Evolutionary conservation across 2,113 vertebrate genomes (phyloP).

Genomic region (Elaphurus davidianus): DNA sequence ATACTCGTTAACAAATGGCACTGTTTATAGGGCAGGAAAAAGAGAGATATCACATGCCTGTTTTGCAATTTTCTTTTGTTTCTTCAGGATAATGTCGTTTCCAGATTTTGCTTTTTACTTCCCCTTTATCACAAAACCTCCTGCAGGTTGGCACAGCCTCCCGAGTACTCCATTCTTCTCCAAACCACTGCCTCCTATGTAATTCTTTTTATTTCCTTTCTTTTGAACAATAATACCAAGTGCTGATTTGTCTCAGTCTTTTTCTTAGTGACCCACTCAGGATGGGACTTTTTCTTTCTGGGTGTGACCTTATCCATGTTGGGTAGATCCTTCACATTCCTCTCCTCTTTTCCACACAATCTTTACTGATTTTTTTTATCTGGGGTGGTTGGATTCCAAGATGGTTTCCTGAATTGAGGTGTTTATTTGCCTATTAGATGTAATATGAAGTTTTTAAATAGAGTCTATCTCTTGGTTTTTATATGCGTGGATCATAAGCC

Average conservation of each 20-base stretch:
- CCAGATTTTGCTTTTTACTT: background rate
- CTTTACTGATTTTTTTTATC: background rate
- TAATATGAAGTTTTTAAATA: background rate
- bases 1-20: background rate
- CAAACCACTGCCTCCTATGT: rapidly evolving
- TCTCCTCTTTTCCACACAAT: background rate
- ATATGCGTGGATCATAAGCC: background rate
- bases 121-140: background rate
- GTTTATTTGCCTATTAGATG: background rate
- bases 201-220: background rate
- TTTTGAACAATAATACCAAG: background rate
- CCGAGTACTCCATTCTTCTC: background rate
- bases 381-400: background rate
- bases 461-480: background rate
- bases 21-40: background rate
- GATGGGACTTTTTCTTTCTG: background rate
- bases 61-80: background rate
- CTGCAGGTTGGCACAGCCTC: background rate
- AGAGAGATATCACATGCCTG: background rate
- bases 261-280: background rate
- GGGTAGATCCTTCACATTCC: background rate
- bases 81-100: background rate
- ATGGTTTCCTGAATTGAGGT: background rate
- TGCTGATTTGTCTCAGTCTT: background rate
- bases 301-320: background rate